A percentile compares a stretch with the other conserved stretches of the same genome.
These are phyloP conservation scores for Falco naumanni DNA, from an alignment of 2,797 vertebrate species.

Conservation along the genomic window DNA sequence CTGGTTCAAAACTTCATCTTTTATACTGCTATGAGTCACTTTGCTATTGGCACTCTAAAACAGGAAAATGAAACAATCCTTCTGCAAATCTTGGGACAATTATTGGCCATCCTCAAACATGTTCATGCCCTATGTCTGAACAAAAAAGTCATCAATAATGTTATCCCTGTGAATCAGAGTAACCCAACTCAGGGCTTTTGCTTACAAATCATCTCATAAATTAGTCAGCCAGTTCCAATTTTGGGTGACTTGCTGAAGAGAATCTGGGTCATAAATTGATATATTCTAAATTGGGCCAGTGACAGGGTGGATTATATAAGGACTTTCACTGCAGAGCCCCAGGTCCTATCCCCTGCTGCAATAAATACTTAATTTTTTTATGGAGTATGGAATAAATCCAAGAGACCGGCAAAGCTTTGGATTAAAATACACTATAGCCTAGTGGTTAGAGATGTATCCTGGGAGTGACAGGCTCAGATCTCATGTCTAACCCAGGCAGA, in stretches of 20 bases:
- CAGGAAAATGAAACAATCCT: not conserved
- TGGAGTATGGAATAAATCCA: not conserved
- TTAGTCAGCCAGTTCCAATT: constrained; percentile 36
- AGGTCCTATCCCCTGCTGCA: not conserved
- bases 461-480: not conserved
- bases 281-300: not conserved
- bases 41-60: not conserved
- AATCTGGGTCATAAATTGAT: constrained; percentile 49
- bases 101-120: not conserved
- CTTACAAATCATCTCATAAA: constrained; percentile 33
- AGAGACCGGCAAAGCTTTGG: not conserved
- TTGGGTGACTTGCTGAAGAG: constrained; percentile 12
- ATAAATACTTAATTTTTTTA: not conserved
- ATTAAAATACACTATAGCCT: not conserved
- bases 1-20: not conserved
- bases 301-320: constrained; percentile 8
- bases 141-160: constrained; percentile 4
- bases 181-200: not conserved
- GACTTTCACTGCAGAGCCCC: not conserved
- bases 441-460: not conserved
- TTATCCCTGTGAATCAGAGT: not conserved
- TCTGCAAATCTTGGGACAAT: not conserved
- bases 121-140: not conserved
- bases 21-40: not conserved
- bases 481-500: not conserved